A percentile compares a stretch with the other conserved stretches of the same genome.
Conservation (phyloP, 2,888 invertebrate species). For the Drepana falcataria region DNA sequence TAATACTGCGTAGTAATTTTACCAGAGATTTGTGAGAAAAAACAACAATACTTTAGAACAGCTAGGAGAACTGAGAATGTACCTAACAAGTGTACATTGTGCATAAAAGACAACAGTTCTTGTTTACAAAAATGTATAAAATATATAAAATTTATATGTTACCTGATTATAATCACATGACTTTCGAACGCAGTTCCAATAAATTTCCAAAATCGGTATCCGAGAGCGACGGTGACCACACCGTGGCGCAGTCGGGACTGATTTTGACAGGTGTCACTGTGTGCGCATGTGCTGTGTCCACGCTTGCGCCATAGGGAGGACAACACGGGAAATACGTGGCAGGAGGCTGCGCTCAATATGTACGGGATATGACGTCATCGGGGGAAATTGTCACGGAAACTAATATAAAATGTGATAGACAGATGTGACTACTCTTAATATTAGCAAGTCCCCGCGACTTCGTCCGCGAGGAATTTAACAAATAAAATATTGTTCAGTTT, state of each 20-base stretch:
- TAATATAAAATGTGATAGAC: too few relatives aligned
- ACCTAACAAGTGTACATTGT: too few relatives aligned
- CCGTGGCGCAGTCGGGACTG: slow-evolving; percentile 34
- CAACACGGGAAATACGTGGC: slow-evolving; percentile 32
- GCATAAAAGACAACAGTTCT: too few relatives aligned
- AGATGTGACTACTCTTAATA: too few relatives aligned
- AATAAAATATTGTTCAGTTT: too few relatives aligned
- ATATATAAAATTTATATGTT: not conserved
- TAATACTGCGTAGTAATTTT: too few relatives aligned
- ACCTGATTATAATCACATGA: slow-evolving; percentile 37
- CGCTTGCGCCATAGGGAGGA: slow-evolving; percentile 42
- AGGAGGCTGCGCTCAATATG: slow-evolving; percentile 32
- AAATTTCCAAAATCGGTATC: slow-evolving; percentile 23
- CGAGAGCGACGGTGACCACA: slow-evolving; percentile 43
- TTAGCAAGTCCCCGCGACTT: too few relatives aligned
- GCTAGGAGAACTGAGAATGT: not conserved
- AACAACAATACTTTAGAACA: too few relatives aligned
- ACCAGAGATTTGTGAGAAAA: too few relatives aligned
- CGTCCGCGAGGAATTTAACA: too few relatives aligned
- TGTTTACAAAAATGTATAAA: too few relatives aligned
- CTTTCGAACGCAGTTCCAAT: slow-evolving; percentile 34
- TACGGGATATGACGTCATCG: slow-evolving; percentile 19
- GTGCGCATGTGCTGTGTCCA: slow-evolving; percentile 35
- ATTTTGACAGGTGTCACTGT: slow-evolving; percentile 59
- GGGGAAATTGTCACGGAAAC: slow-evolving; percentile 19